These are phyloP conservation scores for Apamea anceps DNA, from an alignment of 2,888 invertebrate species.

Conservation along the genomic window DNA sequence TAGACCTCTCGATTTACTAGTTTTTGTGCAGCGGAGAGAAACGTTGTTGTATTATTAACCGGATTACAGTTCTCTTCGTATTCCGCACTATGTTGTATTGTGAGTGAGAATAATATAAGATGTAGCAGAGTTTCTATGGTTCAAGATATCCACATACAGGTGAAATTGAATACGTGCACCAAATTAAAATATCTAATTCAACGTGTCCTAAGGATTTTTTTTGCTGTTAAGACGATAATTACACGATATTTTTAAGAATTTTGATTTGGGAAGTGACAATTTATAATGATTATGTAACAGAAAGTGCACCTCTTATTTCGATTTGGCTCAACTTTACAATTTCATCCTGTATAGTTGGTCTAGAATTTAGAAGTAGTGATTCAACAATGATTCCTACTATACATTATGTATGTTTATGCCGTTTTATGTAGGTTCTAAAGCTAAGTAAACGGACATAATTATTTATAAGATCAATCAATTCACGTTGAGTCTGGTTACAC, in stretches of 20 bases:
- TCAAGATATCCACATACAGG: not conserved
- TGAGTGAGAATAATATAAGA: not conserved
- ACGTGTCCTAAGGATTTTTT: too few species aligned
- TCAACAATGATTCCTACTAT: not conserved
- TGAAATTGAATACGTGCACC: too few species aligned
- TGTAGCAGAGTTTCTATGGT: not conserved
- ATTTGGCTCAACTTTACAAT: too few species aligned
- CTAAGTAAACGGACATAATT: slow-evolving; percentile 5
- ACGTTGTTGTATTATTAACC: slow-evolving; percentile 35
- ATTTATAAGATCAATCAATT: slow-evolving; percentile 26
- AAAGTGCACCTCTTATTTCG: too few species aligned
- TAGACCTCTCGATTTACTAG: slow-evolving; percentile 41
- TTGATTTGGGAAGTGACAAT: too few species aligned
- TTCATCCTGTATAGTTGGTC: too few species aligned
- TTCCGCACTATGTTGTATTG: not conserved
- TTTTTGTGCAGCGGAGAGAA: slow-evolving; percentile 58
- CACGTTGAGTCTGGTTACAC: not conserved
- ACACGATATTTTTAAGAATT: too few species aligned
- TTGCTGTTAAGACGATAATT: too few species aligned
- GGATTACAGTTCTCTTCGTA: slow-evolving; percentile 16
- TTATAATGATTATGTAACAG: too few species aligned
- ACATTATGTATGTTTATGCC: not conserved
- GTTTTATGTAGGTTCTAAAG: slow-evolving; percentile 1
- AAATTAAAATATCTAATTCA: too few species aligned
- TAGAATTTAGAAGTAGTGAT: not conserved